Percentiles rank a stretch among this genome's conserved stretches.
phyloP scores from a whole-genome alignment of 2,113 vertebrate species.

The Hemichromis elongatus region DNA sequence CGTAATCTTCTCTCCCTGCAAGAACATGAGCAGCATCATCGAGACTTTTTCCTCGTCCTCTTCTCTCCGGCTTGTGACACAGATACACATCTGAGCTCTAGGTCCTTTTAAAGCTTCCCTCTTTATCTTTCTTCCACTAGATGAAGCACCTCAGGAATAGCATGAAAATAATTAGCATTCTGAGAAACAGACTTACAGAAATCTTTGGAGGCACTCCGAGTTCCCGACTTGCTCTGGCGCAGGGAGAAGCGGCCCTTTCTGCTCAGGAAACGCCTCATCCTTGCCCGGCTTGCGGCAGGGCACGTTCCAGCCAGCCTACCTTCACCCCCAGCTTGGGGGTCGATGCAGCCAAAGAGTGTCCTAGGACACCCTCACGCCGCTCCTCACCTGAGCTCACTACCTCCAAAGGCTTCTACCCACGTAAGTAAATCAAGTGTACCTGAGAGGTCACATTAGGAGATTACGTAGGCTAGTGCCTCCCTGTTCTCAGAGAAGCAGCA shows the following conservation, averaged over 20 bases:
- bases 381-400: constrained; percentile 26
- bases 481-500: constrained; percentile 21
- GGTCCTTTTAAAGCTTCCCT: neutral
- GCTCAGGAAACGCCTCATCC: constrained; percentile 65
- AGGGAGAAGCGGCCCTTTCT: constrained; percentile 63
- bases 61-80: neutral
- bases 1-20: neutral
- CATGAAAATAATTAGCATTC: neutral
- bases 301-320: constrained; percentile 63
- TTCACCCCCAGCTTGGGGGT: constrained; percentile 52
- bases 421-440: neutral
- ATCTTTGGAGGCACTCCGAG: constrained; percentile 69
- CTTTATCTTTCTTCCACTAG: neutral
- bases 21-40: neutral
- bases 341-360: constrained; percentile 45
- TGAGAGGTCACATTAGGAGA: constrained; percentile 52
- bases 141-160: neutral
- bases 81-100: constrained; percentile 1
- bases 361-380: constrained; percentile 43
- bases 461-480: neutral
- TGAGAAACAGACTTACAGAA: constrained; percentile 78
- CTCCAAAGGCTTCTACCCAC: constrained; percentile 8
- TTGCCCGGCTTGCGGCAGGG: constrained; percentile 65
- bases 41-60: neutral
- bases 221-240: constrained; percentile 65